A percentile compares a stretch with the other conserved stretches of the same genome.
These are phyloP conservation scores for Calycopis cecrops DNA, from an alignment of 1,140 invertebrate species.

Conservation along the genomic window DNA sequence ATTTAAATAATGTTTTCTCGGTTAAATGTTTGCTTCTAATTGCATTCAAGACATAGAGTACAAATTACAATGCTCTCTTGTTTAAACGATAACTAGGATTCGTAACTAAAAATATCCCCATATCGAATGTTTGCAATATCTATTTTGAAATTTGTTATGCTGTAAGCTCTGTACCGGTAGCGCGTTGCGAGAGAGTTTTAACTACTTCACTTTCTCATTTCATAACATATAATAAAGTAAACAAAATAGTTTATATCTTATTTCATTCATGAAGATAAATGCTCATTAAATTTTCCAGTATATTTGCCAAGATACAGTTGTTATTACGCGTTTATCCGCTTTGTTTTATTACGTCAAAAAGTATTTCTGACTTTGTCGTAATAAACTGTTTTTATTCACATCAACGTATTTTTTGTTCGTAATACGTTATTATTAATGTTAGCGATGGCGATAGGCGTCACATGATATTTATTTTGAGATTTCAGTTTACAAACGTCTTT, in stretches of 20 bases:
- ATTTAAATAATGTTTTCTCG: background rate
- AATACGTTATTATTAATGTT: constrained; percentile 19
- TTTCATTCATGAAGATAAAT: constrained; percentile 20
- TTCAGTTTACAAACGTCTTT: constrained; percentile 2
- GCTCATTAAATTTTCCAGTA: constrained; percentile 20
- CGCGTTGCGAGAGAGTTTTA: constrained; percentile 21
- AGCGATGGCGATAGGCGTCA: background rate
- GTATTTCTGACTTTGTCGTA: constrained; percentile 19
- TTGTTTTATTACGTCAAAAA: constrained; percentile 35
- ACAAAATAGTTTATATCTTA: constrained; percentile 1
- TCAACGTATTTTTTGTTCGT: constrained; percentile 19
- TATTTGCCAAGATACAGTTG: constrained; percentile 34
- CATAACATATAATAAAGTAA: background rate
- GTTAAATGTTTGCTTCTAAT: constrained; percentile 44
- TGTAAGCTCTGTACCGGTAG: constrained; percentile 32
- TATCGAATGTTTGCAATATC: constrained; percentile 72
- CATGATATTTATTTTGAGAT: constrained; percentile 6
- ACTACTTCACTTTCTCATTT: background rate
- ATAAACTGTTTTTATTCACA: constrained; percentile 28
- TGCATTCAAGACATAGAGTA: constrained; percentile 45
- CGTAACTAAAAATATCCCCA: constrained; percentile 67
- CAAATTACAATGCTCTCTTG: constrained; percentile 59
- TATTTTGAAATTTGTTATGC: constrained; percentile 64
- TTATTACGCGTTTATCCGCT: constrained; percentile 23
- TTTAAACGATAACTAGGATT: constrained; percentile 68